Conservation (phyloP, 2,797 vertebrate genomes). For the Valencia hispanica region DNA sequence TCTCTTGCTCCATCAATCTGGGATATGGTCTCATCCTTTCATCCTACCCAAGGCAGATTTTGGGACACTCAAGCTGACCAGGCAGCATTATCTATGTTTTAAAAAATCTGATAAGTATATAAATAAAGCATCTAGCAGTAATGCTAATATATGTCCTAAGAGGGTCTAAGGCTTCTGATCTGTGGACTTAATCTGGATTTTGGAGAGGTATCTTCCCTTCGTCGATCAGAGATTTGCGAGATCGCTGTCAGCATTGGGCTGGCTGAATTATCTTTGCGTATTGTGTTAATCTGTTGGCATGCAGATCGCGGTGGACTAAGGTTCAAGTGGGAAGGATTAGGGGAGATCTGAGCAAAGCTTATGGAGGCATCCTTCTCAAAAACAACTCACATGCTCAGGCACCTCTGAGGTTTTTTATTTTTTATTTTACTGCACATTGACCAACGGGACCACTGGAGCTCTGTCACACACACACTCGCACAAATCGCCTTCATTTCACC, state of each 20-base stretch:
- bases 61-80: constrained; percentile 72
- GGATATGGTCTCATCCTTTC: constrained; percentile 69
- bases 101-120: constrained; percentile 76
- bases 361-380: constrained; percentile 75
- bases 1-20: constrained; percentile 64
- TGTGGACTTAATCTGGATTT: constrained; percentile 80
- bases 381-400: constrained; percentile 49
- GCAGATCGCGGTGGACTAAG: constrained; percentile 76
- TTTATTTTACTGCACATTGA: constrained; percentile 50
- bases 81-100: constrained; percentile 73
- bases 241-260: constrained; percentile 74
- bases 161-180: constrained; percentile 80
- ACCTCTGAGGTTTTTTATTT: constrained; percentile 29
- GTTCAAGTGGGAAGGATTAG: constrained; percentile 83
- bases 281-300: constrained; percentile 83
- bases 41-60: constrained; percentile 77
- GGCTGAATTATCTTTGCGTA: constrained; percentile 79
- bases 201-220: constrained; percentile 78
- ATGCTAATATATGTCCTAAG: constrained; percentile 80
- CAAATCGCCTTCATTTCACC: constrained; percentile 74
- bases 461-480: constrained; percentile 46
- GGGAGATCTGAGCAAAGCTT: constrained; percentile 80
- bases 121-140: constrained; percentile 67
- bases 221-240: constrained; percentile 78
- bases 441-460: constrained; percentile 58